phyloP scores from a whole-genome alignment of 1,140 invertebrate genomes.

The Ericerus pela region DNA sequence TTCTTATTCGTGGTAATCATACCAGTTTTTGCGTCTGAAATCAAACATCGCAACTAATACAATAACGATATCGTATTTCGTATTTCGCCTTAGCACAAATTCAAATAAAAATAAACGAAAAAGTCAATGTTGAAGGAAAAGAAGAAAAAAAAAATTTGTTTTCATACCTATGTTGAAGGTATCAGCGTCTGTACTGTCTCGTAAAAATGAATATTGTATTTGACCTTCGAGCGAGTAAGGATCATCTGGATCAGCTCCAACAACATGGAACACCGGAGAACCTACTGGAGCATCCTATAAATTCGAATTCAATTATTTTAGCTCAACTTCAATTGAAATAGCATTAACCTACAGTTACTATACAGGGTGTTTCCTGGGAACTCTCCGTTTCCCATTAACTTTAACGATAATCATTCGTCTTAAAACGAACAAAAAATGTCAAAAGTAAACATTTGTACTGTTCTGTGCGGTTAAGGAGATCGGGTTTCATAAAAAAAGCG shows the following conservation, averaged over 20 bases:
- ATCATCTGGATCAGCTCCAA: conserved; percentile 63
- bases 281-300: conserved; percentile 52
- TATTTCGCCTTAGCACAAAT: neutral
- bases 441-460: too few relatives aligned
- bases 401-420: too few relatives aligned
- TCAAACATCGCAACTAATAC: conserved; percentile 9
- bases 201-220: conserved; percentile 53
- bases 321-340: neutral
- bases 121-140: too few relatives aligned
- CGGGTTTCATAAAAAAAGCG: too few relatives aligned
- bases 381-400: too few relatives aligned
- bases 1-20: conserved; percentile 50
- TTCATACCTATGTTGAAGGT: conserved; percentile 45
- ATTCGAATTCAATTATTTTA: conserved; percentile 12
- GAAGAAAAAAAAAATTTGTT: too few relatives aligned
- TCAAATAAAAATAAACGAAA: neutral
- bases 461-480: too few relatives aligned
- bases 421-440: too few relatives aligned
- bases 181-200: conserved; percentile 47
- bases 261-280: conserved; percentile 57
- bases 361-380: too few relatives aligned
- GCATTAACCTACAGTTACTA: too few relatives aligned
- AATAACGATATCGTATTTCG: neutral
- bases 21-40: conserved; percentile 40
- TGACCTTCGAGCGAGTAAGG: conserved; percentile 54